Base-by-base conservation (phyloP, 2,113 vertebrate species). In the Embiotoca jacksoni region DNA sequence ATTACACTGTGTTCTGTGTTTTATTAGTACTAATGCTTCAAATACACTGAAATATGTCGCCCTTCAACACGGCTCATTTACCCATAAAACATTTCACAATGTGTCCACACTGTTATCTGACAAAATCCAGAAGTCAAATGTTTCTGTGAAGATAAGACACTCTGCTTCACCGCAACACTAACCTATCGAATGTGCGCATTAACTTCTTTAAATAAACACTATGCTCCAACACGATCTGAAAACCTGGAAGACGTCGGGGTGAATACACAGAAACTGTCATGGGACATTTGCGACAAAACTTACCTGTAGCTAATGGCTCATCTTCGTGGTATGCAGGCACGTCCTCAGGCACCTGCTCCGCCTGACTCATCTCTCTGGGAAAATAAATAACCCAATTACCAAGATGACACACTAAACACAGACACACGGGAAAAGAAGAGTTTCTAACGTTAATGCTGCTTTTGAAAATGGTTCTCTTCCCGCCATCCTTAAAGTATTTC, bases 351-450 rank as follows among this genome's bases (percentile, higher is more conserved):
- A 91, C 93, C 92, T 95, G 95, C 86, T 96, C 96, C 0, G 65
- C 92, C 93, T 97, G 94, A 93, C 96, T 98, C 97, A 99, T 99
- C 90, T 90, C 73, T 87, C 87, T 92, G 56, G n/a, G 15, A 69
- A 52, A 62, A 72, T 7, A 80, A 73, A 77, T 39, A 2, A 57
- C 49, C 56, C 14, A 61, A 78, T 81, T 14, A 88, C 32, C 13
- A 69, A 35, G 31, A 49, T 8, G 50, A 46, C n/a, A 56, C 5
- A 41, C 23, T 44, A 31, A n/a, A 39, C 1, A 39, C 13, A 75
- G 7, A 23, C 15, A 31, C 15, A 6, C 7, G 37, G 6, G 3
- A 10, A 31, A 13, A 37, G 13, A 3, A n/a, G 14, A 53, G 30
- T 49, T 7, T 30, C 39, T 14, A 5, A 50, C 32, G 52, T 9